These are phyloP conservation scores for Drosophila seclusa DNA, from an alignment of 2,888 invertebrate species.

Conservation along the genomic window DNA sequence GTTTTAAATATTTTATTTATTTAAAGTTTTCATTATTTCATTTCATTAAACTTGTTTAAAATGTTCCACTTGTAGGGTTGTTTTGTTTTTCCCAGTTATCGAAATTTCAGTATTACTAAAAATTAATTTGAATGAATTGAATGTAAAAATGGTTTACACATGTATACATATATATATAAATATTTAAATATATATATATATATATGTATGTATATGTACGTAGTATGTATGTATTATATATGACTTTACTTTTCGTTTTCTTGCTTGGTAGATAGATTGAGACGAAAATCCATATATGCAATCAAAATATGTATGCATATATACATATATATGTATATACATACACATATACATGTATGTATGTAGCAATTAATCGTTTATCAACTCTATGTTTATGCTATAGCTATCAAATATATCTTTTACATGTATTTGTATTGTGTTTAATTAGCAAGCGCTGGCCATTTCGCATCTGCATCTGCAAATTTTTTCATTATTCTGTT, in stretches of 20 bases:
- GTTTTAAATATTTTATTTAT: constrained; percentile 75
- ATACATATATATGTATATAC: constrained; percentile 49
- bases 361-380: constrained; percentile 68
- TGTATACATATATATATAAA: constrained; percentile 26
- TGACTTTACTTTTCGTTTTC: constrained; percentile 47
- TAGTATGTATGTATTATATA: constrained; percentile 40
- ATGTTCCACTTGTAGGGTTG: constrained; percentile 32
- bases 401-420: constrained; percentile 75
- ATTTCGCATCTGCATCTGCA: constrained; percentile 52
- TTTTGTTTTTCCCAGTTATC: constrained; percentile 49
- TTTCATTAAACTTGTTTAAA: constrained; percentile 51
- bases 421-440: constrained; percentile 65
- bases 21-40: constrained; percentile 80
- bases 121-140: constrained; percentile 77
- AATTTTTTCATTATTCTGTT: constrained; percentile 19
- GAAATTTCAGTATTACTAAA: constrained; percentile 75
- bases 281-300: constrained; percentile 75
- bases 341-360: constrained; percentile 59
- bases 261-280: constrained; percentile 58
- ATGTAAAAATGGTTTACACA: constrained; percentile 76
- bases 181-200: constrained; percentile 31
- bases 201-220: constrained; percentile 20
- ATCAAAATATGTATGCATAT: constrained; percentile 63
- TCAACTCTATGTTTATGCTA: constrained; percentile 72
- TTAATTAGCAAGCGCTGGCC: constrained; percentile 66